Evolutionary conservation across 2,888 invertebrate species (phyloP).

Genomic region (Iphiclides podalirius): DNA sequence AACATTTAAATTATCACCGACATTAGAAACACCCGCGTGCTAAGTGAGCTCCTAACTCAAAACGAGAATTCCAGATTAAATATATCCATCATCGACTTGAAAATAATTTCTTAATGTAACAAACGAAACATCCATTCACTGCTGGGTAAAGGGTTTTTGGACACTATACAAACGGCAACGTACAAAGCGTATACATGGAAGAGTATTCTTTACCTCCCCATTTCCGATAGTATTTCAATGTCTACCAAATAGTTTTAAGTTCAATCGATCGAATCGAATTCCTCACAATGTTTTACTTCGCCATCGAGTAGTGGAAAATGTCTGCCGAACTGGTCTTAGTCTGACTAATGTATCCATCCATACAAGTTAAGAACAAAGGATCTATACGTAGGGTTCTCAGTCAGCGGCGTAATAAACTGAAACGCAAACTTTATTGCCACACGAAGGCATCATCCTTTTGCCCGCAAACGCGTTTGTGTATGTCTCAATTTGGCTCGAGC

Average conservation of each 20-base stretch:
- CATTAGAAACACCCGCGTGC: neutral
- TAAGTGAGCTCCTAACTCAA: constrained; percentile 1
- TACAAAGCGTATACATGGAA: too few relatives aligned
- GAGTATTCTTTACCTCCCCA: too few relatives aligned
- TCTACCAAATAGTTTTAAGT: too few relatives aligned
- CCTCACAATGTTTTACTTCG: too few relatives aligned
- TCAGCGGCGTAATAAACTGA: constrained; percentile 18
- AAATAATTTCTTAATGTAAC: neutral
- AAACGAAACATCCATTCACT: too few relatives aligned
- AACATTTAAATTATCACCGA: constrained; percentile 2
- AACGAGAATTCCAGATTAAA: neutral
- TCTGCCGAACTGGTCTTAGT: too few relatives aligned
- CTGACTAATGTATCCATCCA: too few relatives aligned
- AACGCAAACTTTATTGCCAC: constrained; percentile 19
- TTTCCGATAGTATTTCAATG: too few relatives aligned
- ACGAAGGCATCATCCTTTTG: constrained; percentile 14
- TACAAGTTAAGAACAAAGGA: neutral
- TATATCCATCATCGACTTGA: neutral
- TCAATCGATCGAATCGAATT: too few relatives aligned
- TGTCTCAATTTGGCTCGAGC: constrained; percentile 27
- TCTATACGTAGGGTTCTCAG: neutral
- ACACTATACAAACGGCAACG: too few relatives aligned
- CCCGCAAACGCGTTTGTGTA: constrained; percentile 20
- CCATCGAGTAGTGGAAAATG: too few relatives aligned
- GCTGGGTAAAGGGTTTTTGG: too few relatives aligned